Base-by-base conservation (phyloP, 2,888 invertebrate species). In the Oxystoma pomonae region DNA sequence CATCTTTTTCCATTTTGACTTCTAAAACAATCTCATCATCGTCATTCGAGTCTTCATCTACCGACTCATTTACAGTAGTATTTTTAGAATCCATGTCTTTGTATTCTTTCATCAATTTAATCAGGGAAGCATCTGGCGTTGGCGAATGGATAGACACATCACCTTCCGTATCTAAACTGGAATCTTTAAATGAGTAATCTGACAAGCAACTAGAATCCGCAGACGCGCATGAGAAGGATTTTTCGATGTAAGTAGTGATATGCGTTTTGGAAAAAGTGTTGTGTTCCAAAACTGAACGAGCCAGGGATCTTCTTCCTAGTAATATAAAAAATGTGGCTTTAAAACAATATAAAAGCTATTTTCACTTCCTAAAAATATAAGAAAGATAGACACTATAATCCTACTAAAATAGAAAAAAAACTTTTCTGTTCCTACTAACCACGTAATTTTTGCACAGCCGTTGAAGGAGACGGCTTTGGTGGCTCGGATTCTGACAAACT, bases 201-300 rank as follows among this genome's bases (percentile, higher is more conserved):
- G 35, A 35, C 35, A 12, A 35, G n/a, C n/a, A n/a, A 35, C 12
- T 35, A 12, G 35, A 35, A 12, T 35, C 35, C 12, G 3, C 12
- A 35, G 35, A 35, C 3, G 12, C 35, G 35, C 35, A 7, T 35
- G 12, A 12, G 3, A 35, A 12, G 35, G 35, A 35, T 12, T 35
- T 35, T 35, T 35, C 35, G 35, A 35, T 12, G 35, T 35, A 35
- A 12, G 35, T 35, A 35, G 5, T 35, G 3, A 35, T 12, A 35
- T 12, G 35, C 3, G 35, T 35, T 12, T 35, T 12, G 12, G 68
- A 67, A 50, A 71, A 67, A 3, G 73, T 64, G 58, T 74, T 74
- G 16, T 70, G 68, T 61, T 74, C 74, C 22, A 75, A 64, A n/a
- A 74, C 75, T 58, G 69, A 58, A 50, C 74, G 65, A 53, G 71